Conservation (phyloP, 2,888 invertebrate genomes). For the Ganaspis brasiliensis region DNA sequence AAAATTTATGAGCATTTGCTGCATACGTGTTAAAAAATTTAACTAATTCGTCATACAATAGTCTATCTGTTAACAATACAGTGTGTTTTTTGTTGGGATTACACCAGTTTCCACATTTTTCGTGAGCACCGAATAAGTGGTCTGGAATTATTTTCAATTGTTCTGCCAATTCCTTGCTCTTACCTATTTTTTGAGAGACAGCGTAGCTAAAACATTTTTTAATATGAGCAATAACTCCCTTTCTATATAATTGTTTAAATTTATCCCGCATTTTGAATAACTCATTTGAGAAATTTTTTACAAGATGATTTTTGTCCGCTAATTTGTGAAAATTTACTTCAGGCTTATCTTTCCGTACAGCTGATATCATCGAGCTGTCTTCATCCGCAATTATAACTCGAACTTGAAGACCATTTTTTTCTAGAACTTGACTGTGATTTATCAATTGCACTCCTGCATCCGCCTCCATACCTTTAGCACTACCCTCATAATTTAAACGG, state of each 20-base stretch:
- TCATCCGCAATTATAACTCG: not conserved
- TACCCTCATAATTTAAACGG: not conserved
- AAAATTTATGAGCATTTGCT: slow-evolving; percentile 16
- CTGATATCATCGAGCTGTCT: slow-evolving; percentile 56
- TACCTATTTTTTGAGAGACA: slow-evolving; percentile 46
- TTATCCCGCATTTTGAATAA: slow-evolving; percentile 40
- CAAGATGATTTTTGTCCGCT: too few relatives aligned
- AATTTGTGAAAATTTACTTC: slow-evolving; percentile 4
- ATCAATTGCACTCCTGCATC: not conserved
- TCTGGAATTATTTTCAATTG: slow-evolving; percentile 18
- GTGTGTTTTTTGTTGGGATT: not conserved
- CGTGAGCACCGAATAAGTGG: slow-evolving; percentile 8
- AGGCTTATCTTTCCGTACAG: slow-evolving; percentile 37
- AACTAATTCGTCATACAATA: not conserved
- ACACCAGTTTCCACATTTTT: slow-evolving; percentile 40
- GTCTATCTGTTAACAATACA: slow-evolving; percentile 8
- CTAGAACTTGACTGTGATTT: not conserved
- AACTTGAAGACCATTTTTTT: not conserved
- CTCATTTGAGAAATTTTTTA: slow-evolving; percentile 47
- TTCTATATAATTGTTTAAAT: slow-evolving; percentile 44
- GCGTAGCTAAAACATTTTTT: slow-evolving; percentile 55
- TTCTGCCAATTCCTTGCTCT: slow-evolving; percentile 1
- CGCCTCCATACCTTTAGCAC: slow-evolving; percentile 1
- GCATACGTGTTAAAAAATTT: slow-evolving; percentile 35
- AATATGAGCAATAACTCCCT: slow-evolving; percentile 49